These are phyloP conservation scores for Loripinus fragilis DNA, from an alignment of 2,888 invertebrate genomes.

Conservation along the genomic window DNA sequence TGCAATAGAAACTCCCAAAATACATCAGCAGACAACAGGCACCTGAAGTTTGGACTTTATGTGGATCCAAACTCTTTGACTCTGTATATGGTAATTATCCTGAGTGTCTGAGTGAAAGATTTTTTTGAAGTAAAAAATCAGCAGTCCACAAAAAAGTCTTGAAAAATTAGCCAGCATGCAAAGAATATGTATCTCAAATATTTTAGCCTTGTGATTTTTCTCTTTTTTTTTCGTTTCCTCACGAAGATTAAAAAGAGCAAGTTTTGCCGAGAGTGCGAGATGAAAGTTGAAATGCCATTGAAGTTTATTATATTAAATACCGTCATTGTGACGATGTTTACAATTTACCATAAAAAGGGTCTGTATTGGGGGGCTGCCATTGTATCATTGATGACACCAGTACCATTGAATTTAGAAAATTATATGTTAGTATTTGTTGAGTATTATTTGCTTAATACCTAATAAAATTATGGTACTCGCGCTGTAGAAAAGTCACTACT, in stretches of 20 bases:
- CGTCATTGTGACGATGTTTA: background rate
- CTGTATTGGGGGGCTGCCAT: background rate
- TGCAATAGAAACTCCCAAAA: too few species aligned
- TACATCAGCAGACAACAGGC: too few species aligned
- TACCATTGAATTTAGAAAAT: slow-evolving; percentile 13
- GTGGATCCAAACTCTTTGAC: too few species aligned
- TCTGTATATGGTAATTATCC: too few species aligned
- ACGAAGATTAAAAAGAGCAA: slow-evolving; percentile 12
- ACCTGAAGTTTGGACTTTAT: too few species aligned
- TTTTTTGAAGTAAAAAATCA: too few species aligned
- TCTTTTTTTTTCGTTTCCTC: background rate
- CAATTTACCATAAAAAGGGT: slow-evolving; percentile 12
- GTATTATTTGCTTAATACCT: slow-evolving; percentile 13
- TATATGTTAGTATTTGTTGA: slow-evolving; percentile 17
- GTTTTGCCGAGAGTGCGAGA: background rate
- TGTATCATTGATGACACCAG: background rate
- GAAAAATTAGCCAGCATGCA: too few species aligned
- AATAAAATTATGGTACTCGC: background rate
- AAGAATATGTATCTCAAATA: too few species aligned
- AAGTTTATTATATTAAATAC: slow-evolving; percentile 17
- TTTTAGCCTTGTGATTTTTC: too few species aligned
- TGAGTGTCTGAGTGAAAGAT: too few species aligned
- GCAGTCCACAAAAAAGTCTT: too few species aligned
- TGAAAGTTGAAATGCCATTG: slow-evolving; percentile 11
- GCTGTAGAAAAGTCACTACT: too few species aligned